Evolutionary conservation across 2,888 invertebrate species (phyloP).

Genomic region (Cremastinae sp.): DNA sequence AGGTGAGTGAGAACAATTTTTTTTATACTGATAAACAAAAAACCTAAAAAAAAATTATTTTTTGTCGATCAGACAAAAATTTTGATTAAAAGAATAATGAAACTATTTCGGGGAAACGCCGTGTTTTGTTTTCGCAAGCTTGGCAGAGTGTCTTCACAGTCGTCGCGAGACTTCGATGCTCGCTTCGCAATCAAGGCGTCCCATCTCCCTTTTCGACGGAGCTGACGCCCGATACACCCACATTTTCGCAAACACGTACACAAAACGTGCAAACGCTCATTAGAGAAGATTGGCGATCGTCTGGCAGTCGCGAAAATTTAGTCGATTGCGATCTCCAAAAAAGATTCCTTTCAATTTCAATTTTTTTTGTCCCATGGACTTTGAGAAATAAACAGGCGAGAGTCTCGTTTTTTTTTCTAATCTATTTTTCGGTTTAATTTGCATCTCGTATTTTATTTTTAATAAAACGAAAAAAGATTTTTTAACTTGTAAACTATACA

Average conservation of each 20-base stretch:
- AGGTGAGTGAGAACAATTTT: conserved; percentile 65
- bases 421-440: not conserved
- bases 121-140: no score
- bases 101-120: not conserved
- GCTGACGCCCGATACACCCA: no score
- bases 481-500: no score
- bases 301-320: conserved; percentile 34
- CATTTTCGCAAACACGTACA: not conserved
- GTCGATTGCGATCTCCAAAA: conserved; percentile 32
- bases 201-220: no score
- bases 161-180: no score
- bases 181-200: no score
- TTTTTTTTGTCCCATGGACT: not conserved
- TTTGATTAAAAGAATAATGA: not conserved
- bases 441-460: conserved; percentile 1
- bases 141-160: no score
- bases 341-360: not conserved
- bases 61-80: no score
- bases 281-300: conserved; percentile 53
- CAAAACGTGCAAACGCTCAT: conserved; percentile 51
- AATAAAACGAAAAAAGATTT: no score
- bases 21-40: no score
- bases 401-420: no score
- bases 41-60: no score
- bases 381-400: not conserved